phyloP scores from a whole-genome alignment of 2,797 vertebrate species.

The Moxostoma hubbsi region DNA sequence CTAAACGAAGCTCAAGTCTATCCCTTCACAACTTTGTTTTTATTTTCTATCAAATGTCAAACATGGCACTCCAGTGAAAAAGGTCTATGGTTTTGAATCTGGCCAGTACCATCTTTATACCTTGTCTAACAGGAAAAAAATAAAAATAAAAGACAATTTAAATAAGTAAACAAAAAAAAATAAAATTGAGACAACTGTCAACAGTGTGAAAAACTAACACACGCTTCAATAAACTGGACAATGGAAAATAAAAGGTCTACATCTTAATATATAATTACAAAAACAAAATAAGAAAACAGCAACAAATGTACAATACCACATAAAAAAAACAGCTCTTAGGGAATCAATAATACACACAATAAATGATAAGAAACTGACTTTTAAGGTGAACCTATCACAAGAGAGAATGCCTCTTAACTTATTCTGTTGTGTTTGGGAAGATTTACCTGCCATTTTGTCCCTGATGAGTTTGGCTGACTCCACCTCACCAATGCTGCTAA shows the following conservation, averaged over 20 bases:
- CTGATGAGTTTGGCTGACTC: conserved; percentile 96
- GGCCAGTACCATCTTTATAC: conserved; percentile 18
- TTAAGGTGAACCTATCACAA: not conserved
- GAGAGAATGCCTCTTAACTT: not conserved
- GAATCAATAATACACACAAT: not conserved
- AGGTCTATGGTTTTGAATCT: not conserved
- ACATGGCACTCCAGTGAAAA: not conserved
- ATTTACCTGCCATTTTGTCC: conserved; percentile 96
- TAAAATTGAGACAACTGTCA: not conserved
- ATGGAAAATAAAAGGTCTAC: not conserved
- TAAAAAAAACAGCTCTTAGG: too few relatives aligned
- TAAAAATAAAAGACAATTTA: too few relatives aligned
- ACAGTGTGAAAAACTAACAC: conserved; percentile 20
- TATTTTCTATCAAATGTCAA: too few relatives aligned
- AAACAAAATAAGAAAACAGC: not conserved
- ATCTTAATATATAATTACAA: not conserved
- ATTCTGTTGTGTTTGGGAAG: not conserved
- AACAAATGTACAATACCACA: not conserved
- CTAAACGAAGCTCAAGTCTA: too few relatives aligned
- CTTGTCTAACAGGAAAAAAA: not conserved
- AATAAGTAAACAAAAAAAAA: not conserved
- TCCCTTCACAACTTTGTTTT: too few relatives aligned
- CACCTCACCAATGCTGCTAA: conserved; percentile 94
- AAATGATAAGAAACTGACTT: not conserved
- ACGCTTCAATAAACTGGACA: conserved; percentile 6